Evolutionary conservation across 2,888 invertebrate genomes (phyloP).

Genomic region (Nezara viridula): DNA sequence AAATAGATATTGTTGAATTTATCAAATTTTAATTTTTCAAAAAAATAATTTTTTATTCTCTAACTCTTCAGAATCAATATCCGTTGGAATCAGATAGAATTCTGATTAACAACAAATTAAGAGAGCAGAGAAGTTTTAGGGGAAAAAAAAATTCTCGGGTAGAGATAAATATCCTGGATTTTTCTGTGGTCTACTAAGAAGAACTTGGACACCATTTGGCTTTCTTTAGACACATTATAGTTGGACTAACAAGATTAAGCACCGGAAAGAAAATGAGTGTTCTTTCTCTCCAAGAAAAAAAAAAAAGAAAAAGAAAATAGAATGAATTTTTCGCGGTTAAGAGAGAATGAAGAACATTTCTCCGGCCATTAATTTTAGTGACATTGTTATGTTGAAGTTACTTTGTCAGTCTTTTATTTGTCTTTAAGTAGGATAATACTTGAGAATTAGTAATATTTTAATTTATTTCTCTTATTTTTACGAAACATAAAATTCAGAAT

Average conservation of each 20-base stretch:
- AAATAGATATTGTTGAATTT: too few species aligned
- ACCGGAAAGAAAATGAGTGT: neutral
- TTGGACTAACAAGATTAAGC: conserved; percentile 22
- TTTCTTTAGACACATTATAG: conserved; percentile 8
- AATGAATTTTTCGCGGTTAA: neutral
- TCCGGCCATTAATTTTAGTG: neutral
- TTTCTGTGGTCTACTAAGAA: neutral
- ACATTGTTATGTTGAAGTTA: neutral
- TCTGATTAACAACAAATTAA: neutral
- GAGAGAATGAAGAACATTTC: neutral
- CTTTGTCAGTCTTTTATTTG: neutral
- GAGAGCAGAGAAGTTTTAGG: neutral
- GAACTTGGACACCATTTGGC: neutral
- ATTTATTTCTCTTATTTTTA: neutral
- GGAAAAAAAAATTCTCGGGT: neutral
- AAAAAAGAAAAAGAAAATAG: neutral
- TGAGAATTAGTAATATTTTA: neutral
- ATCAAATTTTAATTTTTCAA: neutral
- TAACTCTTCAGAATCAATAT: neutral
- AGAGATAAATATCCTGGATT: neutral
- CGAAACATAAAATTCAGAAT: too few species aligned
- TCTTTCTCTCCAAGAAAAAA: neutral
- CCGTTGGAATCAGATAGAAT: neutral
- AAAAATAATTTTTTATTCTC: neutral
- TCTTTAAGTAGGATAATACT: neutral